Evolutionary conservation across 2,797 vertebrate species (phyloP).

Genomic region (Sphenodon punctatus): DNA sequence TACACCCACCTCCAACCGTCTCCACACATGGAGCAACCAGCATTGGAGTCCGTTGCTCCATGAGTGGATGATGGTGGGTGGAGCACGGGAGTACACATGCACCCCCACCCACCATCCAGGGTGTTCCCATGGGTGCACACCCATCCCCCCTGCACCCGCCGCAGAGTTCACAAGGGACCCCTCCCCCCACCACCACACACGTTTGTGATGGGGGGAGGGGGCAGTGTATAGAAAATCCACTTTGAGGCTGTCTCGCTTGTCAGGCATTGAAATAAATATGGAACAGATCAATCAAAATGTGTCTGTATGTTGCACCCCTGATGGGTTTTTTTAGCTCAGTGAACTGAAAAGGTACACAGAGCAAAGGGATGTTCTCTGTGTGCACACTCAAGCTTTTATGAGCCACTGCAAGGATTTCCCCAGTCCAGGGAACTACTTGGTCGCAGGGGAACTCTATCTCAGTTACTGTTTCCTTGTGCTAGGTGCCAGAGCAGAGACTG

Average conservation of each 20-base stretch:
- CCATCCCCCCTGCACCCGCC: too few relatives aligned
- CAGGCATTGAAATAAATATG: background rate
- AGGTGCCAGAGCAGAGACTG: background rate
- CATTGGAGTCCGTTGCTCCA: too few relatives aligned
- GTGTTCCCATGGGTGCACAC: too few relatives aligned
- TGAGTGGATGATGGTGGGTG: too few relatives aligned
- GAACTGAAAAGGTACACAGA: conserved; percentile 6
- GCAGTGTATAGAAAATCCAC: conserved; percentile 10
- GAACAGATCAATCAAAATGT: conserved; percentile 36
- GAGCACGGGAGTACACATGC: too few relatives aligned
- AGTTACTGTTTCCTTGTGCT: background rate
- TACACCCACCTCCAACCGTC: too few relatives aligned
- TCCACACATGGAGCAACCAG: too few relatives aligned
- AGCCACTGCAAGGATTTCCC: background rate
- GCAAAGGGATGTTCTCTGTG: background rate
- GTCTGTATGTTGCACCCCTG: background rate
- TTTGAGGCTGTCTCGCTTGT: background rate
- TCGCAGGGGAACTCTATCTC: background rate
- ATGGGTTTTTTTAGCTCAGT: conserved; percentile 23
- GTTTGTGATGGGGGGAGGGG: too few relatives aligned
- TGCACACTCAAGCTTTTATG: background rate
- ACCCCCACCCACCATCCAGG: too few relatives aligned
- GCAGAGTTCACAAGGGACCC: too few relatives aligned
- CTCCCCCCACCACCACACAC: too few relatives aligned
- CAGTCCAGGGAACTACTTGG: conserved; percentile 5